Conservation (phyloP, 2,888 invertebrate genomes). For the Polydrusus cervinus region DNA sequence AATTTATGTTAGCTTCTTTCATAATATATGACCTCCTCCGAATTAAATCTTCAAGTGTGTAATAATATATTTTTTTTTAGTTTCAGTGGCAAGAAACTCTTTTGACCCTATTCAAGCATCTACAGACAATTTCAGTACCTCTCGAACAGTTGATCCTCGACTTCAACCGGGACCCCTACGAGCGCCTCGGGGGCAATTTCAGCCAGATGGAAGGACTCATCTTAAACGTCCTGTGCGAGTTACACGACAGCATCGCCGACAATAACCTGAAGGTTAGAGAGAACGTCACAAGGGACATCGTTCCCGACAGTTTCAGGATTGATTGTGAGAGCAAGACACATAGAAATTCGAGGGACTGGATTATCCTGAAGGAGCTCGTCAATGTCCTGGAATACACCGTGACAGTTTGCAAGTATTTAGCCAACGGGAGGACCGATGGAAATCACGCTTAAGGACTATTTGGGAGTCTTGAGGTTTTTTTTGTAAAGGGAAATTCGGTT, state of each 20-base stretch:
- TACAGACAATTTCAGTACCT: constrained; percentile 83
- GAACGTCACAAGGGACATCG: constrained; percentile 71
- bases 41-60: too few species aligned
- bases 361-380: constrained; percentile 79
- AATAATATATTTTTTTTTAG: too few species aligned
- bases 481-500: constrained; percentile 24
- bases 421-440: background rate
- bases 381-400: constrained; percentile 76
- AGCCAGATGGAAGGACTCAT: constrained; percentile 76
- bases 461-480: constrained; percentile 4
- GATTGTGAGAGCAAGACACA: constrained; percentile 65
- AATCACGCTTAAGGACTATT: constrained; percentile 15
- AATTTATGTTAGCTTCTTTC: too few species aligned
- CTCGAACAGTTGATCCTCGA: constrained; percentile 79
- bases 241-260: constrained; percentile 76
- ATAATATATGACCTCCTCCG: constrained; percentile 26
- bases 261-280: constrained; percentile 72
- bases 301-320: constrained; percentile 69
- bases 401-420: constrained; percentile 71
- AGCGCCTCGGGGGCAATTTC: constrained; percentile 71
- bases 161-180: constrained; percentile 71
- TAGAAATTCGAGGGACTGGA: constrained; percentile 75
- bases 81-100: constrained; percentile 74
- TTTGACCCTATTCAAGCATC: constrained; percentile 77
- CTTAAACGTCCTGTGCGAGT: constrained; percentile 79